Evolutionary conservation across 2,797 vertebrate species (phyloP), one percentile per base, ranked within the genome.

Genomic region (Alectoris magna): DNA sequence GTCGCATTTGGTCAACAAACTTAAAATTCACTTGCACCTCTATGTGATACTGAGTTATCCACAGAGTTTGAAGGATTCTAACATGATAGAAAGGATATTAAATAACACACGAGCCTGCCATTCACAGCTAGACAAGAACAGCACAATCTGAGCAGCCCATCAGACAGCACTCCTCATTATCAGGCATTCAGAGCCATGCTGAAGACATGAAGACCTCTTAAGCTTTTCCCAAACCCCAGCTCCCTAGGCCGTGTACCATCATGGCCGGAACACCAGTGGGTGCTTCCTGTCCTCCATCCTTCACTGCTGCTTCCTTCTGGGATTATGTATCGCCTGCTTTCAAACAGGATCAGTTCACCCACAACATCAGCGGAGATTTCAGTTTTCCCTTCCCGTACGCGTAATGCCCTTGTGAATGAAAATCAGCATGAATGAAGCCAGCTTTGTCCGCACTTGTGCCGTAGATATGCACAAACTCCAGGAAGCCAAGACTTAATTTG

Each of bases 401-500:
- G 17, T 31, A 48, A 48, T 14, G 15, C 46, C 89, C 93, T 90
- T 8, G 3, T 93, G 92, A 97, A 92, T 90, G 92, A 93, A 92
- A 73, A 82, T 1, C 92, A 95, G 83, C 75, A 84, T 95, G 94
- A 96, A 96, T 86, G 64, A 53, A 96, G 81, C 63, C 73, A 29
- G 46, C 76, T 95, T 87, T 86, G 76, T 60, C 91, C 12, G 63
- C 95, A 84, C 76, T 58, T 39, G 63, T 56, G 36, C 71, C 6
- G 64, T 74, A 44, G 76, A 85, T 79, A 84, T 38, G 71, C 92
- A 93, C 67, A 22, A 88, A 86, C 92, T 94, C 75, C 94, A 95
- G 95, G 93, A 94, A 96, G 87, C 83, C 27, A 19, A 66, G 94
- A 39, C 92, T 98, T 95, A 77, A 96, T 96, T 94, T 96, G 96